Evolutionary conservation across 92 coral and sea anemone genomes (phyloP).

Genomic region (Siderastrea radians): DNA sequence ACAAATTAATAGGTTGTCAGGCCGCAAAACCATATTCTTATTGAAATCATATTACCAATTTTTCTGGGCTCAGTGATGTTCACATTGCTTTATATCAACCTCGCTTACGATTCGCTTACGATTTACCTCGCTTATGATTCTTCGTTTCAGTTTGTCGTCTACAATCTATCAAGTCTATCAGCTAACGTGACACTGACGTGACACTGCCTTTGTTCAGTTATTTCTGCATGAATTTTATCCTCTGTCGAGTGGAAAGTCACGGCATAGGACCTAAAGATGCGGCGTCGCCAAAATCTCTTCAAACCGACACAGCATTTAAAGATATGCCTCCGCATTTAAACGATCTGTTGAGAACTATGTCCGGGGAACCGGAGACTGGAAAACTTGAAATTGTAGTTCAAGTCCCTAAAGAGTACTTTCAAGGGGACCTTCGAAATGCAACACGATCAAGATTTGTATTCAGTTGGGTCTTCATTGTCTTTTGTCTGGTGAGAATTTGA

Average conservation of each 20-base stretch:
- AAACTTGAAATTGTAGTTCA: background rate
- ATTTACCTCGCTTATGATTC: too few relatives aligned
- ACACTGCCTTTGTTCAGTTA: background rate
- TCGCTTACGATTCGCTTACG: too few relatives aligned
- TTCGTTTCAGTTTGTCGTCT: too few relatives aligned
- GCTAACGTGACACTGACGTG: too few relatives aligned
- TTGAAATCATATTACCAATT: too few relatives aligned
- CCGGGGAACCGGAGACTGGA: background rate
- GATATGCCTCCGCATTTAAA: constrained; percentile 13
- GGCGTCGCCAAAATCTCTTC: background rate
- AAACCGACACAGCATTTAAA: background rate
- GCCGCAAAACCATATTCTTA: too few relatives aligned
- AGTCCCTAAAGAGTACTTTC: constrained; percentile 9
- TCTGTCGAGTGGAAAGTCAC: background rate
- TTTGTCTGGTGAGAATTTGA: constrained; percentile 20
- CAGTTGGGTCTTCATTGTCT: background rate
- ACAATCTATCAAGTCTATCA: too few relatives aligned
- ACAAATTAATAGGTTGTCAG: too few relatives aligned
- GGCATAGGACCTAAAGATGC: constrained; percentile 1
- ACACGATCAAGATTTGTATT: constrained; percentile 20
- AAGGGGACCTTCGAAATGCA: background rate
- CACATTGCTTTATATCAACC: too few relatives aligned
- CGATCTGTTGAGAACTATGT: background rate
- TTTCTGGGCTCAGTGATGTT: too few relatives aligned
- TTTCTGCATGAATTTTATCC: constrained; percentile 8